phyloP scores from a whole-genome alignment of 2,888 invertebrate species.

The Buathra laborator region DNA sequence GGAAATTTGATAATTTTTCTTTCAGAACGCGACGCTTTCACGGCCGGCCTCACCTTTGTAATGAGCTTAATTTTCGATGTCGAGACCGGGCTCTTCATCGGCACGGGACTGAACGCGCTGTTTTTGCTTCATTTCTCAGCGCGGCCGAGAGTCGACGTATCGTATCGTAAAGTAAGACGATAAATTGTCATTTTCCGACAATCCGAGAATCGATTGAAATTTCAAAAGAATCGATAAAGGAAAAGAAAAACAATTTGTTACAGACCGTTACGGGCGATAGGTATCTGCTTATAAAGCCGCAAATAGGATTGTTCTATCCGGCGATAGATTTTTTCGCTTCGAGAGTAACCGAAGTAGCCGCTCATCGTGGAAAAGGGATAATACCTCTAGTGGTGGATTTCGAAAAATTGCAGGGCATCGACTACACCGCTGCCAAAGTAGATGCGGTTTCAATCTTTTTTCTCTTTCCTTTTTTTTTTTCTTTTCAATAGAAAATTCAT shows the following conservation, averaged over 20 bases:
- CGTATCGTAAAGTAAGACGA: conserved; percentile 84
- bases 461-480: neutral
- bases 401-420: conserved; percentile 88
- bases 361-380: conserved; percentile 83
- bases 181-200: too few relatives aligned
- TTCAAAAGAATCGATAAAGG: conserved; percentile 20
- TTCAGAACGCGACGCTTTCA: conserved; percentile 87
- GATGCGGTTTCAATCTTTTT: neutral
- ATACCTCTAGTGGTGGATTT: conserved; percentile 89
- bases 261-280: conserved; percentile 85
- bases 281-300: conserved; percentile 88
- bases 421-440: conserved; percentile 90
- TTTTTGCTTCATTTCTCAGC: conserved; percentile 90
- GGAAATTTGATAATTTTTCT: too few relatives aligned
- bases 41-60: conserved; percentile 89
- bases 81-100: conserved; percentile 92
- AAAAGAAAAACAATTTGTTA: conserved; percentile 54
- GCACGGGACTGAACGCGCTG: conserved; percentile 89
- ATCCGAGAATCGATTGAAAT: too few relatives aligned
- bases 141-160: conserved; percentile 87
- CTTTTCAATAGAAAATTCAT: too few relatives aligned
- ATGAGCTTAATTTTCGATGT: conserved; percentile 90
- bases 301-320: conserved; percentile 90
- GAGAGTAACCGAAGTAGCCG: conserved; percentile 86
- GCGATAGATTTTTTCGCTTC: conserved; percentile 89